Percentiles rank a stretch among this genome's conserved stretches.
phyloP scores from a whole-genome alignment of 2,888 invertebrate species.

The Melanotus villosus region DNA sequence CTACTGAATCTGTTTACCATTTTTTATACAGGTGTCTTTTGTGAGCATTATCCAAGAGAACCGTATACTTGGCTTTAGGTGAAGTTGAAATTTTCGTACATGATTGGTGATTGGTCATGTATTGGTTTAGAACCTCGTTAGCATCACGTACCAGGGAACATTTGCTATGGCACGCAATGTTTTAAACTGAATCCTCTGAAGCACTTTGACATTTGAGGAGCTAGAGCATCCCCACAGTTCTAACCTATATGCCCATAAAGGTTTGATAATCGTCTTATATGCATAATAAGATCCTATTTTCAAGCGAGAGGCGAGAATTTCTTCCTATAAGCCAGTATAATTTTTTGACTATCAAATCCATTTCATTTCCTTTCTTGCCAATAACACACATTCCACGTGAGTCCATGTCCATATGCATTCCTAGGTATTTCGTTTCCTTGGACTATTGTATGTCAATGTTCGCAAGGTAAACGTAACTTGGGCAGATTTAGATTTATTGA shows the following conservation, averaged over 20 bases:
- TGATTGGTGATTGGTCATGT: neutral
- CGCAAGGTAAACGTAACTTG: too few relatives aligned
- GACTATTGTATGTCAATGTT: too few relatives aligned
- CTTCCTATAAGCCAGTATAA: constrained; percentile 27
- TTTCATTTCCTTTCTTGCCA: neutral
- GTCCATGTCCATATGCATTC: too few relatives aligned
- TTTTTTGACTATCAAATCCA: neutral
- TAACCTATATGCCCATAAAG: constrained; percentile 4
- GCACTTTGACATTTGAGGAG: constrained; percentile 28
- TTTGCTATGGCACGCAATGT: constrained; percentile 30
- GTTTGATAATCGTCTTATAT: constrained; percentile 20
- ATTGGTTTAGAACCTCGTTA: neutral
- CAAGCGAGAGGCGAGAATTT: neutral
- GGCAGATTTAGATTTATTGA: too few relatives aligned
- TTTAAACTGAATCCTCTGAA: constrained; percentile 30
- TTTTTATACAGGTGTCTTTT: too few relatives aligned
- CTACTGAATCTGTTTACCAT: too few relatives aligned
- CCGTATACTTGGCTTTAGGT: too few relatives aligned
- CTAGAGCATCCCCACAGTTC: constrained; percentile 21
- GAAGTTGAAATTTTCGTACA: neutral
- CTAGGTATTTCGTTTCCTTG: too few relatives aligned
- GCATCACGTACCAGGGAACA: constrained; percentile 30
- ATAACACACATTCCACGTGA: neutral
- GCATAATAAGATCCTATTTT: too few relatives aligned
- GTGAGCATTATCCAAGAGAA: neutral